A percentile compares a stretch with the other conserved stretches of the same genome.
Evolutionary conservation across 2,888 invertebrate species (phyloP).

Genomic region (Polymixis lichenea): DNA sequence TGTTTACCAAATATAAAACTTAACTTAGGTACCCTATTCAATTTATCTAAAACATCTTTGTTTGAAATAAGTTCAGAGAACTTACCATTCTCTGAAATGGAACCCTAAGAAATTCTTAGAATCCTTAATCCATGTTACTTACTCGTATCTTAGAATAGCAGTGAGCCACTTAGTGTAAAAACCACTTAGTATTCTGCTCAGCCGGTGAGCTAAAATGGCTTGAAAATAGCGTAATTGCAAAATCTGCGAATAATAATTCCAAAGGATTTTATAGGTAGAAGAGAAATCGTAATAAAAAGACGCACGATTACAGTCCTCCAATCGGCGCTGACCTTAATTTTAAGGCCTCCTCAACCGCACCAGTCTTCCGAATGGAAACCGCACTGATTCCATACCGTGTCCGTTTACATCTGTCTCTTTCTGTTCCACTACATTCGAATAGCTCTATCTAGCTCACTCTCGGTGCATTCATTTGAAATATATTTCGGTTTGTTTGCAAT

Average conservation of each 20-base stretch:
- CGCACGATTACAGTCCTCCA: slow-evolving; percentile 47
- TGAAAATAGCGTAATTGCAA: slow-evolving; percentile 38
- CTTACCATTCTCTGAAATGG: slow-evolving; percentile 27
- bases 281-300: slow-evolving; percentile 43
- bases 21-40: neutral
- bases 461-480: slow-evolving; percentile 63
- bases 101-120: slow-evolving; percentile 21
- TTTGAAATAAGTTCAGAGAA: slow-evolving; percentile 1
- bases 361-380: slow-evolving; percentile 72
- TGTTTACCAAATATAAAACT: neutral
- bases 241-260: slow-evolving; percentile 29
- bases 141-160: slow-evolving; percentile 42
- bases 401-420: slow-evolving; percentile 60
- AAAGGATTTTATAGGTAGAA: slow-evolving; percentile 25
- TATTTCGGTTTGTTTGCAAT: slow-evolving; percentile 62
- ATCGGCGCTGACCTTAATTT: slow-evolving; percentile 63
- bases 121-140: slow-evolving; percentile 33
- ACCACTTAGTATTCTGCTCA: slow-evolving; percentile 49
- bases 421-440: slow-evolving; percentile 12
- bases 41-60: slow-evolving; percentile 7
- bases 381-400: slow-evolving; percentile 67
- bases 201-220: slow-evolving; percentile 36
- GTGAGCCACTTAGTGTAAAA: slow-evolving; percentile 45
- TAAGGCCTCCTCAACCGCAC: slow-evolving; percentile 66
- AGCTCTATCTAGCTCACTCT: slow-evolving; percentile 43